Base-by-base conservation (phyloP, 2,797 vertebrate species). In the Remorina albescens region DNA sequence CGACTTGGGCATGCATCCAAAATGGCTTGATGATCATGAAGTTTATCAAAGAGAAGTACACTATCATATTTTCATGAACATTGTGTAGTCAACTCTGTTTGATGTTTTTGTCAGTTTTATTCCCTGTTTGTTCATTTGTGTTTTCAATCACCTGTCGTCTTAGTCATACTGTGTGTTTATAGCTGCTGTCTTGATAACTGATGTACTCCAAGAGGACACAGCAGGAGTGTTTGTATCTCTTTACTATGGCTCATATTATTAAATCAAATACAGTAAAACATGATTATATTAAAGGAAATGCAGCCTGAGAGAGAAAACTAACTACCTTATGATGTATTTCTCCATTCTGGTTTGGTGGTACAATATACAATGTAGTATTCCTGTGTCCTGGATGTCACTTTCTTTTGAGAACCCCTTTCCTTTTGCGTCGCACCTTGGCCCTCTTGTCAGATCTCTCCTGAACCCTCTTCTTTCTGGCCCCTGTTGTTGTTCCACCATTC, bases 361-460 rank as follows among this genome's bases (percentile, higher is more conserved):
- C 62, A 39, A 25, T 46, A 19, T 44, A 15, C n/a, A 34, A 32
- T 54, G 4, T 25, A 25, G 37, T 54, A 7, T 63, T 72, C 34
- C 74, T 59, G 44, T 81, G 61, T 72, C 58, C 18, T 63, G 39
- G 55, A 42, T 67, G 73, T 87, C 19, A 16, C 49, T 84, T 81
- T 69, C 44, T 75, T 76, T 81, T 84, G 39, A 67, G 53, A 66
- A 37, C 47, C 73, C 71, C n/a, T 39, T 58, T 83, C 4, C 34
- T 54, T 84, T 88, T 81, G 26, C 30, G 49, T 92, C 80, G 15
- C 75, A 78, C 82, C 69, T 82, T 66, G 51, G 23, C 51, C 57
- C 47, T 83, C 44, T 32, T 77, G 81, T 85, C 62, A 58, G 51
- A 65, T 47, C 56, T 82, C 83, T 88, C 83, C 88, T 84, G 79